A percentile compares a stretch with the other conserved stretches of the same genome.
Conservation (phyloP, 2,797 vertebrate genomes). For the Squalus acanthias region DNA sequence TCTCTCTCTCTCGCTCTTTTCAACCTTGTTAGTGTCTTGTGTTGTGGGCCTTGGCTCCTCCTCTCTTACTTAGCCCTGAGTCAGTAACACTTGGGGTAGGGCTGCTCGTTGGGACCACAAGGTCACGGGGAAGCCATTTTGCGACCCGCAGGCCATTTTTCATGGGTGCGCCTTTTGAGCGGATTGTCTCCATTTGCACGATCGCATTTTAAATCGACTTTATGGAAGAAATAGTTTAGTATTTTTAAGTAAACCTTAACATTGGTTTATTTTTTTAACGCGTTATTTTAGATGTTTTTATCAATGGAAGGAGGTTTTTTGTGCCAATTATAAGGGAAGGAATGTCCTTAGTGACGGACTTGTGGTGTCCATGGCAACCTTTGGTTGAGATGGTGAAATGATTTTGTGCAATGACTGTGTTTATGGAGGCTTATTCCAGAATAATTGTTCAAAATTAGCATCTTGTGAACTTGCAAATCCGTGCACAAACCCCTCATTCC, state of each 20-base stretch:
- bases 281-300: neutral
- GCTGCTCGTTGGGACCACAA: neutral
- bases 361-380: neutral
- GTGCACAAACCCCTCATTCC: neutral
- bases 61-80: too few relatives aligned
- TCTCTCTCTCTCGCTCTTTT: neutral
- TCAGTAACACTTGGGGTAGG: neutral
- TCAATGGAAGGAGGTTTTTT: neutral
- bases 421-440: neutral
- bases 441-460: neutral
- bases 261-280: neutral
- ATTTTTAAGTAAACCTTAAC: neutral
- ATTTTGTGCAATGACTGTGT: neutral
- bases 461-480: neutral
- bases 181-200: neutral
- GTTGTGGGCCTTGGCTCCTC: neutral
- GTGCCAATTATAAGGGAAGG: neutral
- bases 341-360: neutral
- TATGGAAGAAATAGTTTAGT: neutral
- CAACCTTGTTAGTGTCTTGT: neutral
- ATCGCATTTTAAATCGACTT: neutral
- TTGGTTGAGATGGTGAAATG: neutral
- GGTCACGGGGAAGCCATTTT: neutral
- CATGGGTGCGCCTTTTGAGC: too few relatives aligned
- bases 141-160: neutral